Conservation (phyloP, 2,888 invertebrate genomes). For the Idaea aversata region DNA sequence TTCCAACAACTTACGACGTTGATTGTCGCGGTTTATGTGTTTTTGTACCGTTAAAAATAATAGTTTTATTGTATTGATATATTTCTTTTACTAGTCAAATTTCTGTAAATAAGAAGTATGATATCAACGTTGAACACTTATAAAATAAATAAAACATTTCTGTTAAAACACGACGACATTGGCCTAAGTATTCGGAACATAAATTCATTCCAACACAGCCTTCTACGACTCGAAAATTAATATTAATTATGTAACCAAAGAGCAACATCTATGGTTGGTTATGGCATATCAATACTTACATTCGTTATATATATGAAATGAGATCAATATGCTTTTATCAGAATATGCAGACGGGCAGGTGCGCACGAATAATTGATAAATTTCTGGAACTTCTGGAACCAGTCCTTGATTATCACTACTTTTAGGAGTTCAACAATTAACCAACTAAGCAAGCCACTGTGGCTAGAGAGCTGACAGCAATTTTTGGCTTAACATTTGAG, state of each 20-base stretch:
- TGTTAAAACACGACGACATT: constrained; percentile 27
- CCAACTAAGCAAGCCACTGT: constrained; percentile 33
- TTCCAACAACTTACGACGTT: no score
- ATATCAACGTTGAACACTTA: constrained; percentile 8
- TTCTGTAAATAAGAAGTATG: neutral
- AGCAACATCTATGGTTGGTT: constrained; percentile 56
- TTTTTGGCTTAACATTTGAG: constrained; percentile 44
- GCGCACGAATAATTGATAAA: neutral
- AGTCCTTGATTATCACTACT: constrained; percentile 23
- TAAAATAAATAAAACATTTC: constrained; percentile 28
- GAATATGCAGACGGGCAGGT: constrained; percentile 16
- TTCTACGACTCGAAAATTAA: constrained; percentile 40
- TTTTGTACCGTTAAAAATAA: neutral
- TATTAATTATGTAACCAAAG: constrained; percentile 49
- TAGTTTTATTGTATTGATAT: neutral
- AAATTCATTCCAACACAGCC: constrained; percentile 53
- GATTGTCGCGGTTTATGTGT: neutral
- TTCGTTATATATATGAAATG: constrained; percentile 71
- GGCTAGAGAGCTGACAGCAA: constrained; percentile 65
- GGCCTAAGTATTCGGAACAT: constrained; percentile 33
- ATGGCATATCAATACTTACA: constrained; percentile 70
- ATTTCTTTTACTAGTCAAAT: neutral
- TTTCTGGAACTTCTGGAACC: constrained; percentile 18
- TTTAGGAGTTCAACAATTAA: constrained; percentile 25
- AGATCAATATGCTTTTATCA: constrained; percentile 66